These are phyloP conservation scores for Cephalopholis sonnerati DNA, from an alignment of 2,113 vertebrate species.

Conservation along the genomic window DNA sequence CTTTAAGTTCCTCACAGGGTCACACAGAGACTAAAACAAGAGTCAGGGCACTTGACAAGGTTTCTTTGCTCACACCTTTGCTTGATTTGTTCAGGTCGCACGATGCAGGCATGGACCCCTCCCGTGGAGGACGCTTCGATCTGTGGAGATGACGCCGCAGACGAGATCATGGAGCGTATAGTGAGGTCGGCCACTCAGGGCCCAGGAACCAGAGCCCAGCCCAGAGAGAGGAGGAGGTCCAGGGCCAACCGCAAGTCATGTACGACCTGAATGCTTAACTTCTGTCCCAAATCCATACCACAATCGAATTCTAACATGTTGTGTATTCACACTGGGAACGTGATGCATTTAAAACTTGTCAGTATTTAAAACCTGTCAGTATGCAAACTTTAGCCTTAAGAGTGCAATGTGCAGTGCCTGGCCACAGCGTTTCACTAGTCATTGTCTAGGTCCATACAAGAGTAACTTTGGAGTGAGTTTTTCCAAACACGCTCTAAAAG, in stretches of 20 bases:
- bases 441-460: too few species aligned
- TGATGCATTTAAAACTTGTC: too few species aligned
- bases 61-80: background rate
- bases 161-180: slow-evolving; percentile 99
- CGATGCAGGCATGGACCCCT: slow-evolving; percentile 78
- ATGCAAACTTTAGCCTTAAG: too few species aligned
- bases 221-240: slow-evolving; percentile 93
- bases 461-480: too few species aligned
- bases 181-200: slow-evolving; percentile 96
- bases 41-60: too few species aligned
- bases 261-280: slow-evolving; percentile 75
- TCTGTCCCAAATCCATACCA: background rate
- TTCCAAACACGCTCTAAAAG: too few species aligned
- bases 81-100: slow-evolving; percentile 81
- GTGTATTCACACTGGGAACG: background rate
- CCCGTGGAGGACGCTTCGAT: slow-evolving; percentile 86
- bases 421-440: too few species aligned
- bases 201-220: slow-evolving; percentile 91
- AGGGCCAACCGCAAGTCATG: slow-evolving; percentile 96
- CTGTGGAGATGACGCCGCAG: slow-evolving; percentile 89
- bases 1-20: background rate
- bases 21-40: background rate
- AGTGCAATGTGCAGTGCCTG: too few species aligned
- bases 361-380: too few species aligned
- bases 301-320: background rate